phyloP scores from a whole-genome alignment of 2,888 invertebrate genomes.

The Apoderus coryli region DNA sequence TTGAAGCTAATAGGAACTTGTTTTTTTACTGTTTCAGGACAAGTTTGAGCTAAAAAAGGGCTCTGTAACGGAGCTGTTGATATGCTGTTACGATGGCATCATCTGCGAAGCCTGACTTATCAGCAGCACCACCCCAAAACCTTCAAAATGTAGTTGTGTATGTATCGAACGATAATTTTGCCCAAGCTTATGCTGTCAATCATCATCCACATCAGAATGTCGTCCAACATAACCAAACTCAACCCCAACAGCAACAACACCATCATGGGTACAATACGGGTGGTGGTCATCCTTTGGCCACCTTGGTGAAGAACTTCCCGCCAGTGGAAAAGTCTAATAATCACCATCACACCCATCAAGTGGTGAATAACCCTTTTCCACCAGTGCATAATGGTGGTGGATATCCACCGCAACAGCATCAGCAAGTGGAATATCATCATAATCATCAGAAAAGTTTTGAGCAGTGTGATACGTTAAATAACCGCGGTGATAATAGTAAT shows the following conservation, averaged over 20 bases:
- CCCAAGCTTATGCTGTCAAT: constrained; percentile 37
- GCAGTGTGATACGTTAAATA: constrained; percentile 22
- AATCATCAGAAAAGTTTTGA: constrained; percentile 22
- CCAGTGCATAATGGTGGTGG: constrained; percentile 17
- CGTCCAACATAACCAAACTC: constrained; percentile 19
- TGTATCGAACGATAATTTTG: constrained; percentile 41
- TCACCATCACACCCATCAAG: constrained; percentile 9
- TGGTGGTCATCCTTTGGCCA: constrained; percentile 26
- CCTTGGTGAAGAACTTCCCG: constrained; percentile 22
- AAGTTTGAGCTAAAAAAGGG: constrained; percentile 30
- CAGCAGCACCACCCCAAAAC: constrained; percentile 39
- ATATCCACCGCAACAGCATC: constrained; percentile 27
- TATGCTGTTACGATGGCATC: constrained; percentile 64
- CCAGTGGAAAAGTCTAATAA: constrained; percentile 9
- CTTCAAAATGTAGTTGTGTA: constrained; percentile 43
- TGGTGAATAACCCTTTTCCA: constrained; percentile 6
- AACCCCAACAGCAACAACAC: constrained; percentile 31
- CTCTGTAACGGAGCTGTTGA: constrained; percentile 46
- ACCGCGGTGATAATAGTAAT: constrained; percentile 21
- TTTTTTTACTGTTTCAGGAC: constrained; percentile 26
- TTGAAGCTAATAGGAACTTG: constrained; percentile 17
- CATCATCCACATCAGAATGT: constrained; percentile 37
- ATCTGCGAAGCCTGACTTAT: constrained; percentile 65
- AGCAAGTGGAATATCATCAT: constrained; percentile 25
- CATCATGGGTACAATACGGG: constrained; percentile 27